Evolutionary conservation across 2,113 vertebrate genomes (phyloP).

Genomic region (Micronycteris hirsuta): DNA sequence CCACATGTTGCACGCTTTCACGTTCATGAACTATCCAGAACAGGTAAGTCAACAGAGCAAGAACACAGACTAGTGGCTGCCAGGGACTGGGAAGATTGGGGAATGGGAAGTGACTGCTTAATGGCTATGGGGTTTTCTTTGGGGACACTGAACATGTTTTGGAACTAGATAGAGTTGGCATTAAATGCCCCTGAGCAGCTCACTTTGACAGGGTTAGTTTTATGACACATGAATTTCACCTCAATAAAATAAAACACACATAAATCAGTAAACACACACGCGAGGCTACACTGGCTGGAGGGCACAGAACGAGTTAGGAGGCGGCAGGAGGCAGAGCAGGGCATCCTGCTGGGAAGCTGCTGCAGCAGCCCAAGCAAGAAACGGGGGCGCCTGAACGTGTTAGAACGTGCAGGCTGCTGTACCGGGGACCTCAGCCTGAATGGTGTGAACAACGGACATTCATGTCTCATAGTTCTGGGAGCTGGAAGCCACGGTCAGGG

Average conservation of each 20-base stretch:
- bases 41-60: background rate
- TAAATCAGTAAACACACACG: background rate
- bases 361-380: background rate
- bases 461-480: background rate
- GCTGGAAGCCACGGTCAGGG: background rate
- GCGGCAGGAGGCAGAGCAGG: background rate
- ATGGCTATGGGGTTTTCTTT: background rate
- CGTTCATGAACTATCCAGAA: background rate
- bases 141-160: background rate
- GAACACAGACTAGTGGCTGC: background rate
- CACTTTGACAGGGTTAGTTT: background rate
- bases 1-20: background rate
- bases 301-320: background rate
- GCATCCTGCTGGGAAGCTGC: background rate
- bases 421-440: background rate
- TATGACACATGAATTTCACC: background rate
- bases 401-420: fast-evolving
- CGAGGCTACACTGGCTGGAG: too few species aligned
- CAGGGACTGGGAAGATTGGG: background rate
- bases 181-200: background rate
- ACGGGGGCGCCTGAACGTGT: fast-evolving
- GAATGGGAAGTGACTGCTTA: background rate
- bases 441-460: background rate
- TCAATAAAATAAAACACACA: background rate
- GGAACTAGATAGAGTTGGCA: background rate